A percentile compares a stretch with the other conserved stretches of the same genome.
These are phyloP conservation scores for Balanococcus diminutus DNA, from an alignment of 2,888 invertebrate species.

Conservation along the genomic window DNA sequence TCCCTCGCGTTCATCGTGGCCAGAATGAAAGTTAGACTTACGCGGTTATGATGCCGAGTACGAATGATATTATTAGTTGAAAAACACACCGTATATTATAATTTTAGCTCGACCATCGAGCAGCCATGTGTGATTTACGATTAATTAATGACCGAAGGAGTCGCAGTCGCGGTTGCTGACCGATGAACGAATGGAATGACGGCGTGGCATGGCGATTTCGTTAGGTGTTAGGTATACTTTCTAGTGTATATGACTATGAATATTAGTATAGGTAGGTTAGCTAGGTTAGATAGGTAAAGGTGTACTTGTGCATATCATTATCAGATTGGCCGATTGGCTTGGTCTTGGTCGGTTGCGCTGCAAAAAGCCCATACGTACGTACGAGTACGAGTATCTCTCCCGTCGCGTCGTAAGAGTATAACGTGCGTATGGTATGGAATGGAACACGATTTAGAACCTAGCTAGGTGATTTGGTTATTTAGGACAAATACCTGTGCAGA, in stretches of 20 bases:
- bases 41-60: neutral
- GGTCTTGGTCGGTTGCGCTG: neutral
- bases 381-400: neutral
- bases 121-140: conserved; percentile 17
- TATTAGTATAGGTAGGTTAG: too few relatives aligned
- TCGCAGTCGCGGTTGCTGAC: neutral
- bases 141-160: neutral
- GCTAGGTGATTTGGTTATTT: conserved; percentile 32
- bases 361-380: neutral
- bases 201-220: neutral
- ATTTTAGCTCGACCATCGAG: neutral
- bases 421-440: neutral
- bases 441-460: neutral
- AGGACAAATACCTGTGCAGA: conserved; percentile 32
- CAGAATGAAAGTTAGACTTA: neutral
- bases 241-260: too few relatives aligned
- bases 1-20: neutral
- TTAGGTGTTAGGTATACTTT: neutral
- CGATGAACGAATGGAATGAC: neutral
- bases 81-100: conserved; percentile 2
- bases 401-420: neutral
- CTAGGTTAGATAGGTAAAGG: neutral
- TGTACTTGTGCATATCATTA: neutral
- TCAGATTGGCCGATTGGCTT: neutral
- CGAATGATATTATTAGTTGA: neutral